Evolutionary conservation across 1,140 invertebrate species (phyloP).

Genomic region (Nephila pilipes): DNA sequence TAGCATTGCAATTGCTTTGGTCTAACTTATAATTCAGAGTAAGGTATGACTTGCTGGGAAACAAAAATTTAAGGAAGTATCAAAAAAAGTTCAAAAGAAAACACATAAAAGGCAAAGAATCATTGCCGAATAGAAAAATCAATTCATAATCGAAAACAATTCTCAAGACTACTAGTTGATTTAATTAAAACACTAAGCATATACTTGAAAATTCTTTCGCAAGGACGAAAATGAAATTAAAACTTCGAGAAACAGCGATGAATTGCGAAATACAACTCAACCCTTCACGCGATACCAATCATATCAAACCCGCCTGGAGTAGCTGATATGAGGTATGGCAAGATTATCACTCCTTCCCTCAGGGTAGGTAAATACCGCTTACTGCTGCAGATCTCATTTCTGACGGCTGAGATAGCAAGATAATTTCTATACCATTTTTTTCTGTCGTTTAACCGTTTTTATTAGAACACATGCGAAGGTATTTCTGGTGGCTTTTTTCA

Average conservation of each 20-base stretch:
- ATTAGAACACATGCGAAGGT: slow-evolving; percentile 17
- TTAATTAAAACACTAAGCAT: too few relatives aligned
- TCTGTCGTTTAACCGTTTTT: neutral
- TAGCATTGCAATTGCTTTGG: too few relatives aligned
- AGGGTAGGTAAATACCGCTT: neutral
- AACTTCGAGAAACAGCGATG: neutral
- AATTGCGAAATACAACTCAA: neutral
- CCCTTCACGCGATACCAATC: neutral
- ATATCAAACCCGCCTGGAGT: neutral
- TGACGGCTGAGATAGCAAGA: slow-evolving; percentile 15
- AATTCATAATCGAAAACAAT: too few relatives aligned
- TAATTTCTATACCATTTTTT: slow-evolving; percentile 17
- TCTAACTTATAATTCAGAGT: too few relatives aligned
- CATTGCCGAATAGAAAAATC: too few relatives aligned
- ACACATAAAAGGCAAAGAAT: too few relatives aligned
- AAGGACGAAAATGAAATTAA: too few relatives aligned
- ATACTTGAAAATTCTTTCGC: too few relatives aligned
- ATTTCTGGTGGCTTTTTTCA: neutral
- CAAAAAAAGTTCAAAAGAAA: too few relatives aligned
- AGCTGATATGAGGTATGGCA: neutral
- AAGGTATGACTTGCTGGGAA: too few relatives aligned
- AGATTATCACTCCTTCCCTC: neutral
- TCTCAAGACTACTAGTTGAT: too few relatives aligned
- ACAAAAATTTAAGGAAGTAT: too few relatives aligned
- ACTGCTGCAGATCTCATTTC: slow-evolving; percentile 13